Evolutionary conservation across 2,113 vertebrate species (phyloP).

Genomic region (Crotalus helleri): DNA sequence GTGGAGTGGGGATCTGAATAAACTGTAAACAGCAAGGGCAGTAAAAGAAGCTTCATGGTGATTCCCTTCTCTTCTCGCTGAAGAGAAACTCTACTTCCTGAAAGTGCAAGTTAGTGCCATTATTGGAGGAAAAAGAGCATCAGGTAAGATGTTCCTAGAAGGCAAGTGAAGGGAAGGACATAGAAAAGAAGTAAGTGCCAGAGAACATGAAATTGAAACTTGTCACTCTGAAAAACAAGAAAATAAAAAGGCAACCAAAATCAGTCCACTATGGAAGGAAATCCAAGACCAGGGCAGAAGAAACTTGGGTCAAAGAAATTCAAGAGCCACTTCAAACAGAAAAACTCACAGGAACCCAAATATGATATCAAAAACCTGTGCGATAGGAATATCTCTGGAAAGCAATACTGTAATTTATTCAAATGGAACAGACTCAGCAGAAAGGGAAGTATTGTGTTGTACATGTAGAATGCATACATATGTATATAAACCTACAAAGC

Average conservation of each 20-base stretch:
- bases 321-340: background rate
- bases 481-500: background rate
- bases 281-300: background rate
- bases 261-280: background rate
- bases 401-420: background rate
- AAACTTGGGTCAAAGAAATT: background rate
- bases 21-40: background rate
- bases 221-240: background rate
- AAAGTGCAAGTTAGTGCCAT: background rate
- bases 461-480: background rate
- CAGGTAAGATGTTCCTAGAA: background rate
- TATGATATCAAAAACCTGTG: background rate
- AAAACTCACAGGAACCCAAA: background rate
- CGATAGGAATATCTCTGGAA: background rate
- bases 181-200: background rate
- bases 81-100: background rate
- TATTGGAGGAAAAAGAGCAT: background rate
- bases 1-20: background rate
- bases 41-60: background rate
- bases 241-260: background rate
- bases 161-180: background rate
- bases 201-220: background rate
- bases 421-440: background rate
- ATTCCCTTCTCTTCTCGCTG: background rate
- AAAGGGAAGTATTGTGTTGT: background rate